Evolutionary conservation across 92 coral and sea anemone genomes (phyloP).

Genomic region (Bergia sp.): DNA sequence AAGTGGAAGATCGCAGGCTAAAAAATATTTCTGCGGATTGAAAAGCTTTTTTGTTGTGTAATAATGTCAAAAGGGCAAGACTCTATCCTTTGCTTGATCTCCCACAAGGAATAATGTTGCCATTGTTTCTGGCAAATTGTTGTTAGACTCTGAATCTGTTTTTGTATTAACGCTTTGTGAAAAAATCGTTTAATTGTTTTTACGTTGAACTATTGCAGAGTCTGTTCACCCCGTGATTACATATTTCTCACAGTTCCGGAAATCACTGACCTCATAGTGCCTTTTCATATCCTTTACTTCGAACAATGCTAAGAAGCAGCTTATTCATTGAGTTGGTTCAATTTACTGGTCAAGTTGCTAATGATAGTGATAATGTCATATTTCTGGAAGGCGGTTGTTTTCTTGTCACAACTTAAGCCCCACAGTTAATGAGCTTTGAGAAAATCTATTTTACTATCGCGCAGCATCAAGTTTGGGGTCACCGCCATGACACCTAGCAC

Average conservation of each 20-base stretch:
- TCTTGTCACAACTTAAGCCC: background rate
- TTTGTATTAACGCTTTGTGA: background rate
- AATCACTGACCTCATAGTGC: background rate
- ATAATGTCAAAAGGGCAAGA: background rate
- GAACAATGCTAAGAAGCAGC: background rate
- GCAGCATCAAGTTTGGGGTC: too few relatives aligned
- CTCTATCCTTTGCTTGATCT: background rate
- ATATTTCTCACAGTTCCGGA: background rate
- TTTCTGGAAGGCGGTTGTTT: slow-evolving; percentile 9
- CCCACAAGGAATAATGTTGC: slow-evolving; percentile 4
- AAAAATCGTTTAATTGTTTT: background rate
- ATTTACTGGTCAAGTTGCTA: background rate
- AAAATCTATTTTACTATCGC: background rate
- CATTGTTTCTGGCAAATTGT: slow-evolving; percentile 19
- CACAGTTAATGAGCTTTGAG: background rate
- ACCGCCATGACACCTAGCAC: background rate
- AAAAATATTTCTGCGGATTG: background rate
- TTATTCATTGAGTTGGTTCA: background rate
- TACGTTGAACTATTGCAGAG: background rate
- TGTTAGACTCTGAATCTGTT: background rate
- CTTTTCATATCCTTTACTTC: background rate
- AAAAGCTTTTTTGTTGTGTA: background rate
- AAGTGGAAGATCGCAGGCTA: background rate
- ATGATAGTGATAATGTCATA: slow-evolving; percentile 9
- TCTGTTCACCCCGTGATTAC: background rate